Conservation (phyloP, 2,888 invertebrate species). For the Chironomus tentans region DNA sequence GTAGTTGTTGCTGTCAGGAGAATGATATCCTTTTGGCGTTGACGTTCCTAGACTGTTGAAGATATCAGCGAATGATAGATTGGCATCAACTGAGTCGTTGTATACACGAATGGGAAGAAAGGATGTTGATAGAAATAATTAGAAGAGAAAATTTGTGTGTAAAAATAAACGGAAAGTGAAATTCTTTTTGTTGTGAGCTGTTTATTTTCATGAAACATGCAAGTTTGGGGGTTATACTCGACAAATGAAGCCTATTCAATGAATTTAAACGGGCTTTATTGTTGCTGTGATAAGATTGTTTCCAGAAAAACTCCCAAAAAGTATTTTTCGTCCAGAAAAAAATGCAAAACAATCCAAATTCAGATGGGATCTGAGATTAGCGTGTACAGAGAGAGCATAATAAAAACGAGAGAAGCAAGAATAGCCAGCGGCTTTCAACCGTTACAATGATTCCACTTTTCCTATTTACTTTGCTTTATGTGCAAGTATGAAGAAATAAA, state of each 20-base stretch:
- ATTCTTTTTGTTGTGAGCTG: too few relatives aligned
- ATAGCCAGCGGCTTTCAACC: constrained; percentile 9
- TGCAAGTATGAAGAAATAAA: background rate
- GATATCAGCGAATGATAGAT: constrained; percentile 3
- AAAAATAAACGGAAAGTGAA: too few relatives aligned
- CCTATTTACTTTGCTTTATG: background rate
- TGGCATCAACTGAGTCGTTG: background rate
- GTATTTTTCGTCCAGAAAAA: too few relatives aligned
- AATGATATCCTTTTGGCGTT: constrained; percentile 6
- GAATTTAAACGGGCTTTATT: too few relatives aligned
- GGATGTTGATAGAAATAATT: background rate
- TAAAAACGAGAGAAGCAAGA: background rate
- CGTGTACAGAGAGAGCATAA: background rate
- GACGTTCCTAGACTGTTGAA: background rate
- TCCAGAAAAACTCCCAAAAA: too few relatives aligned
- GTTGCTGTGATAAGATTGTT: too few relatives aligned
- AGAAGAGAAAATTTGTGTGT: background rate
- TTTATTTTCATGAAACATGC: too few relatives aligned
- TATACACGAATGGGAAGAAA: background rate
- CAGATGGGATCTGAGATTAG: background rate
- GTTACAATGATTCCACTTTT: background rate
- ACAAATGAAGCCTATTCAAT: too few relatives aligned
- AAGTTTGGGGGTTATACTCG: too few relatives aligned
- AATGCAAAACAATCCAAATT: too few relatives aligned
- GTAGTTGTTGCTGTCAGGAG: background rate